Conservation (phyloP, 2,888 invertebrate genomes). For the Anthophora plumipes region DNA sequence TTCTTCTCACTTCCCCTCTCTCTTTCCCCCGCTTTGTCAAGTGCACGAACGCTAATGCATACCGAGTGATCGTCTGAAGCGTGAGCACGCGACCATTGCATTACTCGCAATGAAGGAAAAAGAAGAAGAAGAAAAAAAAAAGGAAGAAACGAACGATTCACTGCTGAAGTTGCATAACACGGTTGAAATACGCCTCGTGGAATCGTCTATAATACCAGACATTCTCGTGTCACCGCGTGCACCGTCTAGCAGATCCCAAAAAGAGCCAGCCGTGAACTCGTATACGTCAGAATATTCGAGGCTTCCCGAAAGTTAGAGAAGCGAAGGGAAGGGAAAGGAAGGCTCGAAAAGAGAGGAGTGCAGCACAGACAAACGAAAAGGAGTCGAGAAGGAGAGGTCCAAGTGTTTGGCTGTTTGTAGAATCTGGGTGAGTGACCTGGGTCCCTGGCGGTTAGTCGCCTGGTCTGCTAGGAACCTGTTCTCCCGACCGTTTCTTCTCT, state of each 20-base stretch:
- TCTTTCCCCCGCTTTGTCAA: not conserved
- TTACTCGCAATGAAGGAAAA: slow-evolving; percentile 13
- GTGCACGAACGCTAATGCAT: slow-evolving; percentile 12
- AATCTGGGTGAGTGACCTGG: slow-evolving; percentile 84
- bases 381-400: slow-evolving; percentile 54
- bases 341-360: slow-evolving; percentile 1
- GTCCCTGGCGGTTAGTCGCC: slow-evolving; percentile 73
- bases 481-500: slow-evolving; percentile 73
- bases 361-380: slow-evolving; percentile 2
- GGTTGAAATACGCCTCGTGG: not conserved
- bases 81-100: slow-evolving; percentile 8
- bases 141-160: no score
- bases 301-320: slow-evolving; percentile 21
- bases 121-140: no score
- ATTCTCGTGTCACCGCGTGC: not conserved
- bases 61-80: slow-evolving; percentile 2
- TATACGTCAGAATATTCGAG: slow-evolving; percentile 48
- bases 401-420: slow-evolving; percentile 80
- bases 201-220: not conserved
- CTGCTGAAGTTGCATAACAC: slow-evolving; percentile 2
- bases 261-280: slow-evolving; percentile 40
- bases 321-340: slow-evolving; percentile 5
- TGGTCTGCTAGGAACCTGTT: slow-evolving; percentile 80
- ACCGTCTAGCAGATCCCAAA: not conserved
- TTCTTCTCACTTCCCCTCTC: not conserved